These are phyloP conservation scores for Kryphioiulus occultus DNA, from an alignment of 2,888 invertebrate genomes.

Conservation along the genomic window DNA sequence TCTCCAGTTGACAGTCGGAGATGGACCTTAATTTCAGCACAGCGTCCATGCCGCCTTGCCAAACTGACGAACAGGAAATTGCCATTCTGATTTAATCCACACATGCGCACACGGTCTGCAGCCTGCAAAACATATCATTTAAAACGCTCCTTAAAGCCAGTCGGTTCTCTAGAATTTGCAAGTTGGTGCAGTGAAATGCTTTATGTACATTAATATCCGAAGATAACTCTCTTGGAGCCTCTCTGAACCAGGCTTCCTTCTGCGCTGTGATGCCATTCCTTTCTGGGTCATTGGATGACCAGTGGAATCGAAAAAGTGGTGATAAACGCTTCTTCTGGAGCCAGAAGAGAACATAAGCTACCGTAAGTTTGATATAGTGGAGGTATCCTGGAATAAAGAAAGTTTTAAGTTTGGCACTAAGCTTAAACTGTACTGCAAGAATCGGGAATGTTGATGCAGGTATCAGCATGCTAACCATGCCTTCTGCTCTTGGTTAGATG, in stretches of 20 bases:
- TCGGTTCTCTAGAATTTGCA: background rate
- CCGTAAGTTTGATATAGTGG: background rate
- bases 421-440: too few species aligned
- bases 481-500: too few species aligned
- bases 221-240: background rate
- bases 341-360: background rate
- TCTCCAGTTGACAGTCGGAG: conserved; percentile 54
- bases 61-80: conserved; percentile 4
- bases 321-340: background rate
- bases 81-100: background rate
- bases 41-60: background rate
- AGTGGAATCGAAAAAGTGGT: background rate
- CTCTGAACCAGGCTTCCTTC: conserved; percentile 2
- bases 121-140: background rate
- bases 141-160: background rate
- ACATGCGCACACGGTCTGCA: background rate
- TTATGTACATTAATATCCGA: background rate
- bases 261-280: background rate
- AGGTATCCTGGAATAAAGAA: background rate
- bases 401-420: background rate
- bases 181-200: background rate
- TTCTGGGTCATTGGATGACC: background rate
- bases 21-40: conserved; percentile 1
- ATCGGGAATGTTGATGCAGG: background rate
- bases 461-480: background rate